Conservation (phyloP, 2,888 invertebrate genomes). For the Ceriagrion tenellum region DNA sequence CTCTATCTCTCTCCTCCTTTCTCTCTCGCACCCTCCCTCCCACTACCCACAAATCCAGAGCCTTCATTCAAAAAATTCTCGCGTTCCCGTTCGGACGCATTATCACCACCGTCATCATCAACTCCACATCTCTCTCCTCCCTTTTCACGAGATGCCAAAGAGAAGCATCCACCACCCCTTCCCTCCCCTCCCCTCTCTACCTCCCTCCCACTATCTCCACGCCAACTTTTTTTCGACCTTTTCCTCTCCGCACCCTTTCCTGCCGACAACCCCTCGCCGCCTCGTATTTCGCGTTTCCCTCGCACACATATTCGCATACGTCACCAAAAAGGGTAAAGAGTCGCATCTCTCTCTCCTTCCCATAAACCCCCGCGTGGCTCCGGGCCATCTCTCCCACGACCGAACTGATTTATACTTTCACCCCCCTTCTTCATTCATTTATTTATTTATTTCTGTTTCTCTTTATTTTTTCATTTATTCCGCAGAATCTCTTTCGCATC, state of each 20-base stretch:
- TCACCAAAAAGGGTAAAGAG: not conserved
- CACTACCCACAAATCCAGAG: not conserved
- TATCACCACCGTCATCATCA: not conserved
- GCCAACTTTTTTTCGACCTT: too few species aligned
- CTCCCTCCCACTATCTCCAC: not conserved
- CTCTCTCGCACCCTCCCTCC: not conserved
- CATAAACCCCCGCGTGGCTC: constrained; percentile 31
- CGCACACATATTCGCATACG: too few species aligned
- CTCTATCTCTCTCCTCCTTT: not conserved
- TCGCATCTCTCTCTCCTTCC: too few species aligned
- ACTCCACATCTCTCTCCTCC: not conserved
- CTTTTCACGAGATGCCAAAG: not conserved
- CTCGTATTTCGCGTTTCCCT: too few species aligned
- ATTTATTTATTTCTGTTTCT: too few species aligned
- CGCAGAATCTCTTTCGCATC: constrained; percentile 48
- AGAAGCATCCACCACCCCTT: not conserved
- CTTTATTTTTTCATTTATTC: constrained; percentile 10
- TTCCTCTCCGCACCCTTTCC: not conserved
- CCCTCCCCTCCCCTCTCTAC: not conserved
- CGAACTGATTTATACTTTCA: not conserved
- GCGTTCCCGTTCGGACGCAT: not conserved
- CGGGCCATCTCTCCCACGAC: constrained; percentile 41
- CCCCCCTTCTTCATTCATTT: not conserved
- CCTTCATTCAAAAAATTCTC: not conserved
- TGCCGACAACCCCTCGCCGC: too few species aligned